These are phyloP conservation scores for Thaleichthys pacificus DNA, from an alignment of 2,797 vertebrate species.

Conservation along the genomic window DNA sequence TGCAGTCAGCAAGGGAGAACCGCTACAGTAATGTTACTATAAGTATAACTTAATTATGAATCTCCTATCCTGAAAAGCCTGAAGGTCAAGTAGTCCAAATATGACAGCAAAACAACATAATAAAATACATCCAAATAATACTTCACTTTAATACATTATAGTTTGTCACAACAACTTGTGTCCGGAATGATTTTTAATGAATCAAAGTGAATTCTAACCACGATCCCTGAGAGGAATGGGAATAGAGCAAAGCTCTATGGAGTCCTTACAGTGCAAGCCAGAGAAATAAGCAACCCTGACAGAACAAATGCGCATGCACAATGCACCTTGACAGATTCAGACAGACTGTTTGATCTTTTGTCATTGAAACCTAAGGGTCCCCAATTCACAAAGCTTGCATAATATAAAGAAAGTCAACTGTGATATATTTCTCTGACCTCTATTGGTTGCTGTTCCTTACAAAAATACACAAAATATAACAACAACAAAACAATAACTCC, in stretches of 20 bases:
- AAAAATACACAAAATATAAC: not conserved
- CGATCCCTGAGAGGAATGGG: not conserved
- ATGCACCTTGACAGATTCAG: slow-evolving; percentile 14
- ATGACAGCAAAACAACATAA: not conserved
- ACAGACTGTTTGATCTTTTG: slow-evolving; percentile 16
- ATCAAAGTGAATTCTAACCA: not conserved
- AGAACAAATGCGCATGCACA: slow-evolving; percentile 11
- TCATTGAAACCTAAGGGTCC: slow-evolving; percentile 23
- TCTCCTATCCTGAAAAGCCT: not conserved
- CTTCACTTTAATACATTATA: not conserved
- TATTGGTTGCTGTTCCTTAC: slow-evolving; percentile 9
- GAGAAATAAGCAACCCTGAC: slow-evolving; percentile 11
- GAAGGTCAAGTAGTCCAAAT: not conserved
- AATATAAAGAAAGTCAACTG: not conserved
- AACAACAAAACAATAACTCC: too few relatives aligned
- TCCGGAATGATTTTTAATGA: not conserved
- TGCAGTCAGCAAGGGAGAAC: not conserved
- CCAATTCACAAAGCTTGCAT: slow-evolving; percentile 19
- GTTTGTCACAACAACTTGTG: not conserved
- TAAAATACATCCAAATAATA: not conserved
- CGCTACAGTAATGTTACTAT: not conserved
- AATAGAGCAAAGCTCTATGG: not conserved
- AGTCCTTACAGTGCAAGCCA: not conserved
- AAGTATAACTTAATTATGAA: not conserved
- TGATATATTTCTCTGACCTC: not conserved